phyloP scores from a whole-genome alignment of 2,797 vertebrate species.

The Columba guinea region DNA sequence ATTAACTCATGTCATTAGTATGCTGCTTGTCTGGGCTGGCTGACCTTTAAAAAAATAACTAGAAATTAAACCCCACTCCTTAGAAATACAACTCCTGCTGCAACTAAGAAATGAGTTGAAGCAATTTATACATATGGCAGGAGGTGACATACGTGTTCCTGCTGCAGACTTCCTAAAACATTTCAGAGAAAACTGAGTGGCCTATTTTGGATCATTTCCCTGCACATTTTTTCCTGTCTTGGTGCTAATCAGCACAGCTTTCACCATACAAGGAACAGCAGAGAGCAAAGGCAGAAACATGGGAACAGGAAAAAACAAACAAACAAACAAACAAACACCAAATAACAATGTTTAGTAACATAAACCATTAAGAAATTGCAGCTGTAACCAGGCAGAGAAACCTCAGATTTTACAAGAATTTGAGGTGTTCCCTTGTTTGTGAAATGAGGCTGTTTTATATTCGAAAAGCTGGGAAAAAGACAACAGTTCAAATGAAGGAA shows the following conservation, averaged over 20 bases:
- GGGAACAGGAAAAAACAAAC: neutral
- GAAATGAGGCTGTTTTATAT: neutral
- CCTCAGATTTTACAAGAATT: neutral
- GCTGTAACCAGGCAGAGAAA: neutral
- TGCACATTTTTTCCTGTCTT: neutral
- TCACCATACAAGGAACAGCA: neutral
- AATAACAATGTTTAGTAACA: neutral
- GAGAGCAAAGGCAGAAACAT: neutral
- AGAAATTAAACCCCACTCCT: conserved; percentile 19
- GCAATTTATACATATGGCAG: neutral
- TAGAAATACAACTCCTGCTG: conserved; percentile 21
- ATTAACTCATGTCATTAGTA: neutral
- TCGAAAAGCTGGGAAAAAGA: neutral
- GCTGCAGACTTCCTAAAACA: conserved; percentile 15
- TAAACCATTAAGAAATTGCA: neutral
- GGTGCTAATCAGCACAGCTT: neutral
- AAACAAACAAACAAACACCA: neutral
- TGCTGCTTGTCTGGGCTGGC: neutral
- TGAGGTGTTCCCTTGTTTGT: neutral
- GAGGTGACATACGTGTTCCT: neutral
- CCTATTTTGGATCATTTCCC: neutral
- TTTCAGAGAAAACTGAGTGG: neutral
- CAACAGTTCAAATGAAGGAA: neutral
- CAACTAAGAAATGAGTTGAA: conserved; percentile 11
- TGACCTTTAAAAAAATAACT: conserved; percentile 17